Percentiles rank a stretch among this genome's conserved stretches.
Conservation (phyloP, 2,113 vertebrate genomes). For the Labeo rohita region DNA sequence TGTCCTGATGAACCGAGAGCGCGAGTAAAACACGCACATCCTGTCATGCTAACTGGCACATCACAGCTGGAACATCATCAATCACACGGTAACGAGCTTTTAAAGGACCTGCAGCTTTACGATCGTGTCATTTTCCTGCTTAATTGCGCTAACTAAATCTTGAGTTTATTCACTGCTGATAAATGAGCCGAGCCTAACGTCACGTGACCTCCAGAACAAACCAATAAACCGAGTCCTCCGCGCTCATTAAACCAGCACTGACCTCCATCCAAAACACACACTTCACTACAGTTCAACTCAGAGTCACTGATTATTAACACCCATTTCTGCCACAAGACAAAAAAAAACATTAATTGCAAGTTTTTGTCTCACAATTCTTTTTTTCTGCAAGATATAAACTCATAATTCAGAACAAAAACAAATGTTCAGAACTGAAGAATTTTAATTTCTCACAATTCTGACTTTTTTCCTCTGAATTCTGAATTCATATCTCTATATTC, state of each 20-base stretch:
- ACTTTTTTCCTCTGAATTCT: too few relatives aligned
- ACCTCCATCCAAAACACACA: not conserved
- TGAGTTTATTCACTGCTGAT: not conserved
- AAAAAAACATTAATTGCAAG: too few relatives aligned
- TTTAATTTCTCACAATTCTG: too few relatives aligned
- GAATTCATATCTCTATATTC: too few relatives aligned
- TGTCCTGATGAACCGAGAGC: not conserved
- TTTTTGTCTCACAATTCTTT: too few relatives aligned
- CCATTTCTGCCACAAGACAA: not conserved
- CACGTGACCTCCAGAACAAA: not conserved
- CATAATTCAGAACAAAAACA: too few relatives aligned
- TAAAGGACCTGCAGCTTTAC: not conserved
- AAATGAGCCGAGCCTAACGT: not conserved
- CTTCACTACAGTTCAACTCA: not conserved
- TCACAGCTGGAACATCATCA: not conserved
- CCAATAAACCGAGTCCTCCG: not conserved
- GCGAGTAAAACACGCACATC: not conserved
- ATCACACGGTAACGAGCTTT: not conserved
- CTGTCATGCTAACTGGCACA: not conserved
- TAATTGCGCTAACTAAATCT: constrained; percentile 1
- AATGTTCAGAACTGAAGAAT: too few relatives aligned
- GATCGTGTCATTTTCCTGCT: not conserved
- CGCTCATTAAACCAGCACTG: not conserved
- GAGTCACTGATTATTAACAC: not conserved
- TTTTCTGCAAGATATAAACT: too few relatives aligned